Evolutionary conservation across 2,113 vertebrate genomes (phyloP), one percentile per base, ranked within the genome.

Genomic region (Regulus satrapa): DNA sequence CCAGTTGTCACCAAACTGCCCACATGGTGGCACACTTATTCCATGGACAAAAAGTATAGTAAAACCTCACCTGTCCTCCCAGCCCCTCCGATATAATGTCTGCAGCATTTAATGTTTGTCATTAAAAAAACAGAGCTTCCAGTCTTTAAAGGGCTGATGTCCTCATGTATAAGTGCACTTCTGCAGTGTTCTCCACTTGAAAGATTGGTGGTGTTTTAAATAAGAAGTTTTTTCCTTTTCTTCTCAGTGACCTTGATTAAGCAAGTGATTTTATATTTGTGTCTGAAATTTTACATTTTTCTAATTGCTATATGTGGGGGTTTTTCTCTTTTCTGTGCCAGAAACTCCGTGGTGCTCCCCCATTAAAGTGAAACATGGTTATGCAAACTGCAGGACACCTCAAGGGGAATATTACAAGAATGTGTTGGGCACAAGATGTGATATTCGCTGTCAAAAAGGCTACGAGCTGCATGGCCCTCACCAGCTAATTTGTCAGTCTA

Each of bases 301-400:
- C 10, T 29, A 94, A 82, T 14, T 94, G 29, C 40, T 62, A 2
- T 72, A 10, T 92, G 40, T 69, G 69, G 3, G 31, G 0, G 3
- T 84, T 94, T 95, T 98, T 89, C n/a, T 92, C 26, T 92, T 96
- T 76, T 88, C 72, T 69, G 80, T 95, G 93, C 56, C 88, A 99
- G 99, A 99, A 91, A 98, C 98, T 11, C 99, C 99, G 0, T 99
- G 99, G 99, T 99, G 99, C 48, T 99, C 99, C 5, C 99, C 99
- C 63, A 98, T 99, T 94, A 99, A 99, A 97, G 98, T 99, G 94
- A 99, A 99, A 87, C 98, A 99, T 4, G 99, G 99, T 10, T 98
- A 99, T 88, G 98, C 98, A 49, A 98, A 98, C 97, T 99, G 99
- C 90, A 98, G 98, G 89, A 98, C 98, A 8, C 99, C 99, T 85